Evolutionary conservation across 2,888 invertebrate species (phyloP).

Genomic region (Xanthia togata): DNA sequence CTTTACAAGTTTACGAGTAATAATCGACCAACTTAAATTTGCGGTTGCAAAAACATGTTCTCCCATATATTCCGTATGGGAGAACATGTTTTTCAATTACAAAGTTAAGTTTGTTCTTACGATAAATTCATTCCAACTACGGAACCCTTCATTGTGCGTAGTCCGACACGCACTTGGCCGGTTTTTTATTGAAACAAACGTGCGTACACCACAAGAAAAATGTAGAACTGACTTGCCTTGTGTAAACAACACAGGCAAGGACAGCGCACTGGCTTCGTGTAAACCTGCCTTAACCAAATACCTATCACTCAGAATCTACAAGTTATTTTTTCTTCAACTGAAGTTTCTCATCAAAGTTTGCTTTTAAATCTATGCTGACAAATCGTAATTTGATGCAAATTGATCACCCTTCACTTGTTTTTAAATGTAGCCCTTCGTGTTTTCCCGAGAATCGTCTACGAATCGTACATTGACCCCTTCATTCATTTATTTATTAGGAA

Average conservation of each 20-base stretch:
- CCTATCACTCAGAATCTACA: not conserved
- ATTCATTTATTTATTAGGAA: not conserved
- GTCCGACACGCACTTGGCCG: no score
- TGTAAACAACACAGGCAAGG: no score
- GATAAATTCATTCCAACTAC: no score
- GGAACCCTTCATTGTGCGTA: no score
- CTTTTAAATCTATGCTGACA: not conserved
- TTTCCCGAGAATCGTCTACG: not conserved
- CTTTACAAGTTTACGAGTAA: no score
- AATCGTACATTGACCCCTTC: not conserved
- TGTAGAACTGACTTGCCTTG: not conserved
- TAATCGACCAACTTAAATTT: no score
- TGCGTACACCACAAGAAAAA: not conserved
- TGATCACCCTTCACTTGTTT: not conserved
- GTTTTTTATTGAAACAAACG: no score
- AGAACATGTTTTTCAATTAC: no score
- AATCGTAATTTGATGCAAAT: not conserved
- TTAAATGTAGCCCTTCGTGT: not conserved
- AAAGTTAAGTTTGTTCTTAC: no score
- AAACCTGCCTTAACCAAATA: constrained; percentile 10
- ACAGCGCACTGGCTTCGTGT: not conserved
- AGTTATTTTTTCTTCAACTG: not conserved
- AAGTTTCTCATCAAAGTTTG: not conserved
- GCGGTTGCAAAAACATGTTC: no score
- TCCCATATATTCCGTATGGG: no score